These are phyloP conservation scores for Girardinus metallicus DNA, from an alignment of 2,797 vertebrate genomes.

Conservation along the genomic window DNA sequence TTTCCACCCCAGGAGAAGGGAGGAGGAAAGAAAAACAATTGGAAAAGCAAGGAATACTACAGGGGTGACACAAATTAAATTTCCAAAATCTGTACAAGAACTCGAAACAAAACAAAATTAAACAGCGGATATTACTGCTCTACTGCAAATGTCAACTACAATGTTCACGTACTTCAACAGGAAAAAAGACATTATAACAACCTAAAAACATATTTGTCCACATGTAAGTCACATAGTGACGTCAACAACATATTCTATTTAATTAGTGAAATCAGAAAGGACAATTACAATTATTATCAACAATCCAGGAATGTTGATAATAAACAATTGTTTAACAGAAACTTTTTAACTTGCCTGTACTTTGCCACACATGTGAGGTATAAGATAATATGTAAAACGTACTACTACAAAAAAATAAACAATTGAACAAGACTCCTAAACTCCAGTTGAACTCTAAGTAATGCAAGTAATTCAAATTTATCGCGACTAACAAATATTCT, in stretches of 20 bases:
- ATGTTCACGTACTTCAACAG: background rate
- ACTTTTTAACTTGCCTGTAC: background rate
- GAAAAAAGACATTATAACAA: background rate
- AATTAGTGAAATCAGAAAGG: background rate
- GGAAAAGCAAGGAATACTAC: conserved; percentile 57
- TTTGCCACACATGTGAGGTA: background rate
- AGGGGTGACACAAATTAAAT: conserved; percentile 53
- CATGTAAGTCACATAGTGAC: conserved; percentile 9
- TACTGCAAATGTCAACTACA: conserved; percentile 19
- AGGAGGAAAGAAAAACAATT: background rate
- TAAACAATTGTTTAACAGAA: conserved; percentile 4
- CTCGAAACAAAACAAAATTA: conserved; percentile 48
- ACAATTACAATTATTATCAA: too few relatives aligned
- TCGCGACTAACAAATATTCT: background rate
- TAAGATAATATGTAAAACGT: background rate
- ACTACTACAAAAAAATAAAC: background rate
- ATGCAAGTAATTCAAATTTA: background rate
- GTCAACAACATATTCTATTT: background rate
- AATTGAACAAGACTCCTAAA: background rate
- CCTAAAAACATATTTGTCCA: background rate
- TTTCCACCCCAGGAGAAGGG: conserved; percentile 54
- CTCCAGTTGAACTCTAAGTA: background rate
- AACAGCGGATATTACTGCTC: conserved; percentile 35
- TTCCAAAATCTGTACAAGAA: conserved; percentile 48
- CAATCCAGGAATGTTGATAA: conserved; percentile 1